A percentile compares a stretch with the other conserved stretches of the same genome.
Evolutionary conservation across 2,797 vertebrate species (phyloP).

Genomic region (Borostomias antarcticus): DNA sequence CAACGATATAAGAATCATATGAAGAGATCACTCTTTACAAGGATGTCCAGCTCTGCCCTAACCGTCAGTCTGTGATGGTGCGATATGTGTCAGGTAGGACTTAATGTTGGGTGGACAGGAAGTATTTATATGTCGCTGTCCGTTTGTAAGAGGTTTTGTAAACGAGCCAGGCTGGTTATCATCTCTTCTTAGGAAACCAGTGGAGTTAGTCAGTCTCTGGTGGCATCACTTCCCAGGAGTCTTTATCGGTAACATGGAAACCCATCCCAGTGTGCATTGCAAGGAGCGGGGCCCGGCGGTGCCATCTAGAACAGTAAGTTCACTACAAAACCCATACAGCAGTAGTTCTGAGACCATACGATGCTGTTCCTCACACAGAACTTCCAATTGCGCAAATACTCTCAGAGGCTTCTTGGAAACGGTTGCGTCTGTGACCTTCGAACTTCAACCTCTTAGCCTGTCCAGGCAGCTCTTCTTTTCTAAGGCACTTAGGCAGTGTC

Average conservation of each 20-base stretch:
- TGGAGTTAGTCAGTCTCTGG: background rate
- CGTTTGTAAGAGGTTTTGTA: background rate
- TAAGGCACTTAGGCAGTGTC: background rate
- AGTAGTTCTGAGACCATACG: background rate
- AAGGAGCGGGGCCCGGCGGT: background rate
- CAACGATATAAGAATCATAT: background rate
- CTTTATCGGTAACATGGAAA: background rate
- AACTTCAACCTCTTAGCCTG: slow-evolving; percentile 1
- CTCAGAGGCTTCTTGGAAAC: background rate
- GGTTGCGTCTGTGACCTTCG: slow-evolving; percentile 18
- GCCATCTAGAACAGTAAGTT: background rate
- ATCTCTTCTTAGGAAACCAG: background rate
- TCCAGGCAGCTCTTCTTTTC: slow-evolving; percentile 3
- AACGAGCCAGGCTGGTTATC: background rate
- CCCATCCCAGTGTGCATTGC: background rate
- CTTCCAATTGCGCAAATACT: background rate
- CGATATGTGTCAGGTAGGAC: background rate
- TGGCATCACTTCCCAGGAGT: background rate
- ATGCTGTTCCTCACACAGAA: background rate
- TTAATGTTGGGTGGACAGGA: background rate
- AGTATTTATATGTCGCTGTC: background rate
- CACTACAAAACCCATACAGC: background rate
- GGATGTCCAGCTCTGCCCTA: background rate
- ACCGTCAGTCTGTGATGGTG: background rate
- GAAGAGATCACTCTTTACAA: background rate